Percentiles rank a stretch among this genome's conserved stretches.
phyloP scores from a whole-genome alignment of 2,888 invertebrate species.

The Unio delphinus region DNA sequence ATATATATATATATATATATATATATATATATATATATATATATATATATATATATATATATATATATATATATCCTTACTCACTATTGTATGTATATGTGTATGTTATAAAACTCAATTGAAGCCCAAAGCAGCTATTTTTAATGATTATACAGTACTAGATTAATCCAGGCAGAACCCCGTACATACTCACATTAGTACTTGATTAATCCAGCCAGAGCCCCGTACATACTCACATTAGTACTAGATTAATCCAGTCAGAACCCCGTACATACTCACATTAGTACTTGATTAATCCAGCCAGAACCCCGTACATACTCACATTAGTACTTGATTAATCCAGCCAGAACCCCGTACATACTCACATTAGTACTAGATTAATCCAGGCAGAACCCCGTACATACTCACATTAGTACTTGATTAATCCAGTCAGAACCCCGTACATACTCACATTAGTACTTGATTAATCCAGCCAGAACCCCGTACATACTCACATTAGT shows the following conservation, averaged over 20 bases:
- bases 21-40: constrained; percentile 5
- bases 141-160: constrained; percentile 5
- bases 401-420: not conserved
- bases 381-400: not conserved
- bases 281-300: constrained; percentile 1
- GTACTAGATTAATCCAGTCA: not conserved
- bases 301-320: not conserved
- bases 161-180: not conserved
- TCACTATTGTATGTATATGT: no score
- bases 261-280: not conserved
- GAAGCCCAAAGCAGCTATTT: not conserved
- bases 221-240: not conserved
- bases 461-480: not conserved
- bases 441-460: no score
- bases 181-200: not conserved
- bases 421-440: not conserved
- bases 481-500: not conserved
- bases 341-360: no score
- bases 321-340: not conserved
- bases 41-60: not conserved
- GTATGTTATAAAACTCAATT: not conserved
- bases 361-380: not conserved
- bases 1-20: not conserved
- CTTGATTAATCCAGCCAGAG: not conserved
- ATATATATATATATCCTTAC: no score